Evolutionary conservation across 2,888 invertebrate genomes (phyloP).

Genomic region (Junonia oenone): DNA sequence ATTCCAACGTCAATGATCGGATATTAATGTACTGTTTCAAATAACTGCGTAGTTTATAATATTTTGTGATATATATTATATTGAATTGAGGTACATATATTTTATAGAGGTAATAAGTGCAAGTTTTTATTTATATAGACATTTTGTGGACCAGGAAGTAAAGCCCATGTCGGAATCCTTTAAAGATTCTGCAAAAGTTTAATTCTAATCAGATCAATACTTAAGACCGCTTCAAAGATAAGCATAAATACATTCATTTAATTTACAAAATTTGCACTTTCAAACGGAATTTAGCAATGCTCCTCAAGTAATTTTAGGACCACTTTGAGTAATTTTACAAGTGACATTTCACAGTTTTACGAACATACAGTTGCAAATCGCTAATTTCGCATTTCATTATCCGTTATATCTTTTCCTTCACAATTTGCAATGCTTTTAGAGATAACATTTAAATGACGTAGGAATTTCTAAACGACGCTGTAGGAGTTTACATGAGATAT

Average conservation of each 20-base stretch:
- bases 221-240: too few relatives aligned
- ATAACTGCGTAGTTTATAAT: not conserved
- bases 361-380: constrained; percentile 15
- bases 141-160: too few relatives aligned
- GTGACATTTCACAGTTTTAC: constrained; percentile 46
- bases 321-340: constrained; percentile 38
- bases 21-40: not conserved
- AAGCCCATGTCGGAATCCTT: too few relatives aligned
- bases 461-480: not conserved
- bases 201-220: too few relatives aligned
- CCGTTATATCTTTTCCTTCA: constrained; percentile 15
- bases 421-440: constrained; percentile 13
- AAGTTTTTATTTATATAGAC: too few relatives aligned
- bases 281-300: not conserved
- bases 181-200: too few relatives aligned
- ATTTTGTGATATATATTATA: not conserved
- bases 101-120: too few relatives aligned
- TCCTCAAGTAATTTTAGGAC: not conserved
- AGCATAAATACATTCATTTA: too few relatives aligned
- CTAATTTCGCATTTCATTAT: constrained; percentile 19
- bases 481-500: not conserved
- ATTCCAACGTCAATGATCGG: not conserved
- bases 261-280: not conserved
- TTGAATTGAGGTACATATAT: too few relatives aligned
- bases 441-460: constrained; percentile 2